Base-by-base conservation (phyloP, 2,797 vertebrate species). In the Salarias fasciatus region DNA sequence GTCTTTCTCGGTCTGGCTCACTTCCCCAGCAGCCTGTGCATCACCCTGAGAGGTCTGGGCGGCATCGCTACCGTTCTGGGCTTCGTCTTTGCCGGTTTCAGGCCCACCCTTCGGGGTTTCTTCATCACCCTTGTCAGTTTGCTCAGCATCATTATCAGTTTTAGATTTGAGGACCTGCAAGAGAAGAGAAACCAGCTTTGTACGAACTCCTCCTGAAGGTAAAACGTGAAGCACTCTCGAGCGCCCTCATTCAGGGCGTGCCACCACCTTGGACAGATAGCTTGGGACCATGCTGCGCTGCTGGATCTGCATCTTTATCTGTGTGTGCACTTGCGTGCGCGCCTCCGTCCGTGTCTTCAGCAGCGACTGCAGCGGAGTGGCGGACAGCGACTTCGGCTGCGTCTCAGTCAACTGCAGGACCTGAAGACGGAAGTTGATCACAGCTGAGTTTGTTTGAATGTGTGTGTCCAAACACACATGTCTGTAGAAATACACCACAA, bases 261-360 rank as follows among this genome's bases (percentile, higher is more conserved):
- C 6, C 9, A 6, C 8, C 14, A 82, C 71, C 79, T 75, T 45
- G 10, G 2, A 38, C 13, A 86, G 69, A 36, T 84, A 82, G 0
- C 0, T 0, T 14, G 76, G 84, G 12, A 80, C 40, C 24, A 9
- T 61, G 63, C 35, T 59, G 11, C 0, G 0, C 8, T n/a, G 50
- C 15, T 53, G 52, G 0, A 68, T 29, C 58, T 80, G 69, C 2
- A 1, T 42, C 49, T 13, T 45, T 41, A 66, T 29, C 63, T 68
- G 56, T 31, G 6, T 53, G 15, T 64, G 52, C 6, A 74, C 70
- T 29, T 63, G 60, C 0, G 36, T 37, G 43, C 44, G 48, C 61
- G 69, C 60, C 4, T 29, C 8, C 1, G 71, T 35, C 14, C 8
- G 44, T 7, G 0, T 11, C 29, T 24, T 11, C 29, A 30, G 11